Base-by-base conservation (phyloP, 2,888 invertebrate genomes). In the Oscheius onirici region DNA sequence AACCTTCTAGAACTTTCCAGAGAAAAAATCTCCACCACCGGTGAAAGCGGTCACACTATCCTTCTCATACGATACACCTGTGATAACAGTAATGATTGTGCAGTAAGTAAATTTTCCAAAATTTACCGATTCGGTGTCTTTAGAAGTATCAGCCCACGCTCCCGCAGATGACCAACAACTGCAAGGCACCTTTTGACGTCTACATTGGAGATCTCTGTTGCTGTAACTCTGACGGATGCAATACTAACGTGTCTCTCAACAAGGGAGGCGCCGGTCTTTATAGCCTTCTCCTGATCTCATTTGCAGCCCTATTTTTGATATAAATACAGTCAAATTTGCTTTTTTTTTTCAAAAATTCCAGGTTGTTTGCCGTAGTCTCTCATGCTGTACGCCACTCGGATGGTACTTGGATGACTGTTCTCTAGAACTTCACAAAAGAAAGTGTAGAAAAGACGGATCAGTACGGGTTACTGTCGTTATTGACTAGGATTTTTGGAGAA, bases 191-290 rank as follows among this genome's bases (percentile, higher is more conserved):
- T 8, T 5, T 49, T 3, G 63, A 63, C 34, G 11, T 63, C 17
- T 63, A 49, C 10, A 49, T 63, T n/a, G 63, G 63, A 24, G 34
- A 63, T 20, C n/a, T 46, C 3, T 63, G 63, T 28, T 63, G 63
- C n/a, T 63, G 63, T 34, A 46, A 10, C 24, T 24, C 46, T 1
- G 49, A 63, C 34, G 26, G n/a, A 24, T 63, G 63, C 49, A 63
- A 63, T 26, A 28, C 10, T 11, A 46, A 63, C 17, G 34, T 46
- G 10, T n/a, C 40, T 8, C 20, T 60, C 20, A n/a, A n/a, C n/a
- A 22, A 17, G 13, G 43, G n/a, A 15, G 44, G 2, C n/a, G 22
- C 28, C 5, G 8, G 24, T 8, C 13, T 55, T 10, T 55, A 11
- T 11, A 5, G 11, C 17, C 2, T 58, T 13, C n/a, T 58, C 3